phyloP scores from a whole-genome alignment of 2,797 vertebrate species.

The Danio choprae region DNA sequence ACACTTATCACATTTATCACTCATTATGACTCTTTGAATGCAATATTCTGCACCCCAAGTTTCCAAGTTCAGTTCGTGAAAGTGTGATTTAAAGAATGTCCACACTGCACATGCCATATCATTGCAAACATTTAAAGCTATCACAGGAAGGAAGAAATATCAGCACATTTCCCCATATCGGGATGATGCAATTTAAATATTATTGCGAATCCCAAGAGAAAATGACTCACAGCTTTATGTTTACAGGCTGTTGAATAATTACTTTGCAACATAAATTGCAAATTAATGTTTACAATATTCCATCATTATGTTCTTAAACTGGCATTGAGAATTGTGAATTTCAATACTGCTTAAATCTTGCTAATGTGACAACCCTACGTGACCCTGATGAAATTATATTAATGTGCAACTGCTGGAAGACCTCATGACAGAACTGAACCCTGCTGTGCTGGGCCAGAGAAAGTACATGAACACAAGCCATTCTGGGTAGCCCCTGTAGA shows the following conservation, averaged over 20 bases:
- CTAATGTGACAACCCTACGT: neutral
- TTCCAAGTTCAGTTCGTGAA: too few species aligned
- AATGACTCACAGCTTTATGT: neutral
- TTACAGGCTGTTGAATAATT: neutral
- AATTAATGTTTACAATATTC: neutral
- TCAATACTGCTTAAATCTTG: neutral
- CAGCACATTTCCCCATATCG: too few species aligned
- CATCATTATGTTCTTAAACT: neutral
- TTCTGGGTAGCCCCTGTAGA: constrained; percentile 8
- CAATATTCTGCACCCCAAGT: too few species aligned
- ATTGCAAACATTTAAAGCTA: too few species aligned
- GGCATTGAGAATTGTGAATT: neutral
- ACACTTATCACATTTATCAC: too few species aligned
- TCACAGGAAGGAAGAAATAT: too few species aligned
- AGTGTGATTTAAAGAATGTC: too few species aligned
- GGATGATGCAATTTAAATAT: too few species aligned
- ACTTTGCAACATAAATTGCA: neutral
- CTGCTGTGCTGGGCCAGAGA: neutral
- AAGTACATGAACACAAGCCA: neutral
- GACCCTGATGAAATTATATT: neutral
- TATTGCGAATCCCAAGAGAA: neutral
- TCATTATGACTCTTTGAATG: too few species aligned
- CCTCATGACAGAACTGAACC: constrained; percentile 6
- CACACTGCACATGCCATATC: too few species aligned
- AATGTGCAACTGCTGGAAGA: constrained; percentile 9